Evolutionary conservation across 2,113 vertebrate genomes (phyloP), one percentile per base, ranked within the genome.

Genomic region (Scalopus aquaticus): DNA sequence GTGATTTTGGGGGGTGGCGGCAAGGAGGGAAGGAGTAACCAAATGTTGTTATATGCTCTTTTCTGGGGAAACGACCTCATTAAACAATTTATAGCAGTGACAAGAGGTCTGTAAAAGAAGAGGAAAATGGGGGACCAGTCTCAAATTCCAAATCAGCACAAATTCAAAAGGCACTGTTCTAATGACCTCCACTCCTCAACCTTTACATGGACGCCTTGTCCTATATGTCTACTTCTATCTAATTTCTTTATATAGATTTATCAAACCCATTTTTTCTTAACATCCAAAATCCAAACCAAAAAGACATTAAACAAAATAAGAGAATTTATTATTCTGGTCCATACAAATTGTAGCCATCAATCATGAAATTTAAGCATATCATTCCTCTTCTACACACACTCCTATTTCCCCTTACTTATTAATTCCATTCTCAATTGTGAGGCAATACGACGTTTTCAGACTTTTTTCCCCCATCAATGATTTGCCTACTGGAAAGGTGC

Each of bases 281-380:
- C 54, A 90, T 17, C n/a, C 8, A 67, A 91, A 65, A 76, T 80
- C 32, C 67, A 94, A 95, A 87, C 35, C 35, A 65, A 84, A 95
- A 56, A 70, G 28, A 20, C 42, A 84, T 49, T 62, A 96, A 73
- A 35, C 26, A 80, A 90, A 90, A 94, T 37, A 76, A 93, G 0
- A 88, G 49, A 84, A 49, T 67, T 81, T 56, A 73, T 58, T 35
- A 81, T 32, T 92, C 11, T 85, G 49, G 28, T 79, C 73, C 78
- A 58, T 46, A 85, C 7, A 62, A 67, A 84, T 78, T 84, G n/a
- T 88, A 91, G 35, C 82, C 22, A 88, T 22, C 65, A 77, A 85
- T 56, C 60, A n/a, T 19, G 32, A 94, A 32, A 93, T 73, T 85
- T 22, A 60, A 49, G 16, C 10, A 58, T 7, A 73, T 15, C 10